These are phyloP conservation scores for Netelia inedita DNA, from an alignment of 2,888 invertebrate species.

Conservation along the genomic window DNA sequence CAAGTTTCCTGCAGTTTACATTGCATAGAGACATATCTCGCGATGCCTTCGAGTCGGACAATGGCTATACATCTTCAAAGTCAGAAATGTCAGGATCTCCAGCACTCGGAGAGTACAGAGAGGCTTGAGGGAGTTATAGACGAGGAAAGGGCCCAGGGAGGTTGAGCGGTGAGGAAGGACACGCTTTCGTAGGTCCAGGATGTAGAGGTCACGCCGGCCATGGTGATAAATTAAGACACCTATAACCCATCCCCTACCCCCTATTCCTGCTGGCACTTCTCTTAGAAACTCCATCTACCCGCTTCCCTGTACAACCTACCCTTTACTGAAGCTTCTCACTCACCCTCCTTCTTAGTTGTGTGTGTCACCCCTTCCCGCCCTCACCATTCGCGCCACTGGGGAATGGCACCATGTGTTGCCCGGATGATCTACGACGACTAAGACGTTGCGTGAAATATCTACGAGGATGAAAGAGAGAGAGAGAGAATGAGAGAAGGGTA, in stretches of 20 bases:
- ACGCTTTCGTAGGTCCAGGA: conserved; percentile 68
- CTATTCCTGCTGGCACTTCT: conserved; percentile 67
- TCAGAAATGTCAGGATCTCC: conserved; percentile 58
- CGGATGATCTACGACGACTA: conserved; percentile 80
- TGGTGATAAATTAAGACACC: conserved; percentile 80
- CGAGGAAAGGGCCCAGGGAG: conserved; percentile 28
- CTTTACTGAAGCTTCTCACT: conserved; percentile 54
- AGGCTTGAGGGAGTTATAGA: conserved; percentile 19
- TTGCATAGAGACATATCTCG: conserved; percentile 29
- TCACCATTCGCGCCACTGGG: conserved; percentile 64
- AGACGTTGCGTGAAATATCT: conserved; percentile 76
- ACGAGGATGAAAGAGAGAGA: conserved; percentile 60
- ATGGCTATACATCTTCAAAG: conserved; percentile 63
- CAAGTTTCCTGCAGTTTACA: conserved; percentile 16
- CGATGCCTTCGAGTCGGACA: conserved; percentile 46
- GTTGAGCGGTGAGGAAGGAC: conserved; percentile 31
- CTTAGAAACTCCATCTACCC: conserved; percentile 69
- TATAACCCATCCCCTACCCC: conserved; percentile 52
- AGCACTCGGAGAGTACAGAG: conserved; percentile 40
- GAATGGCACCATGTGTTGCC: conserved; percentile 80
- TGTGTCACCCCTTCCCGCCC: conserved; percentile 1
- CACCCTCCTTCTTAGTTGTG: conserved; percentile 51
- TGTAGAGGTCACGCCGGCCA: conserved; percentile 62
- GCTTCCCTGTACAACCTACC: conserved; percentile 64
- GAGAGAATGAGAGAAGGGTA: conserved; percentile 22